Percentiles rank a stretch among this genome's conserved stretches.
phyloP scores from a whole-genome alignment of 1,140 invertebrate species.

The Prorops nasuta region DNA sequence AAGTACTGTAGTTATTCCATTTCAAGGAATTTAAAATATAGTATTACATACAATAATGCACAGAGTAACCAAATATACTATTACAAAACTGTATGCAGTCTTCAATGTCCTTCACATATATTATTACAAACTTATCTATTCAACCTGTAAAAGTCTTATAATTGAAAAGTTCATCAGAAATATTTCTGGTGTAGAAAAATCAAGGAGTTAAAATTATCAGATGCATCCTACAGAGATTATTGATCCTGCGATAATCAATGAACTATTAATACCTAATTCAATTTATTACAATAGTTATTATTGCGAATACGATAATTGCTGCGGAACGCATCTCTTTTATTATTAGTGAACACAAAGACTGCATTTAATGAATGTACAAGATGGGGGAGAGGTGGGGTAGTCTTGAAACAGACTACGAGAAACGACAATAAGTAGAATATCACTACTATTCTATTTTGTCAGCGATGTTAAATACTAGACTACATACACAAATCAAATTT shows the following conservation, averaged over 20 bases:
- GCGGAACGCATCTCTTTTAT: no score
- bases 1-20: conserved; percentile 34
- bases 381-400: conserved; percentile 13
- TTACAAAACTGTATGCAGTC: conserved; percentile 44
- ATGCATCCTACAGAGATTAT: no score
- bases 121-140: no score
- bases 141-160: no score
- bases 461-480: conserved; percentile 48
- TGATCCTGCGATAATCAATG: no score
- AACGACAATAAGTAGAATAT: conserved; percentile 29
- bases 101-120: no score
- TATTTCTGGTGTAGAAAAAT: no score
- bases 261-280: no score
- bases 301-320: no score
- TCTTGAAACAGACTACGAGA: conserved; percentile 15
- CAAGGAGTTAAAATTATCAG: no score
- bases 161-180: no score
- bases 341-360: conserved; percentile 27
- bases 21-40: conserved; percentile 33
- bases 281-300: no score
- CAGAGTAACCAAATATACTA: conserved; percentile 39
- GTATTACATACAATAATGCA: conserved; percentile 32
- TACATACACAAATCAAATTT: conserved; percentile 48
- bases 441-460: conserved; percentile 35
- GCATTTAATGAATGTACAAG: conserved; percentile 36